Conservation (phyloP, 2,113 vertebrate species). For the Pluvianellus socialis region DNA sequence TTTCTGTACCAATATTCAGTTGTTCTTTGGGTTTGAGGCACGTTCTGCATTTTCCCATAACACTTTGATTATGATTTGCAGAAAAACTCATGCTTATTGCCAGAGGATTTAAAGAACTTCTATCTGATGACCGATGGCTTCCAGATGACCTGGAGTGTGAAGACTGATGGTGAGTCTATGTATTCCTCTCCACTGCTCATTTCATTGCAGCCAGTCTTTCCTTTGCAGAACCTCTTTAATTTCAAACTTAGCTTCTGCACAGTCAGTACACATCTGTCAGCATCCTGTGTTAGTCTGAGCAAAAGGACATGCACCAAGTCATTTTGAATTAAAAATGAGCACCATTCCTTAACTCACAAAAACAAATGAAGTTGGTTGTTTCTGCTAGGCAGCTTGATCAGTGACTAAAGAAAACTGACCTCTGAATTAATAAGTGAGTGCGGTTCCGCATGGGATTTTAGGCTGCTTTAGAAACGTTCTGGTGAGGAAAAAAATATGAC, state of each 20-base stretch:
- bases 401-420: background rate
- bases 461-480: background rate
- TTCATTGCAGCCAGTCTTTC: background rate
- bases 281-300: background rate
- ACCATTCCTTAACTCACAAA: background rate
- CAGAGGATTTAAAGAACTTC: conserved; percentile 93
- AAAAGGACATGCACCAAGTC: background rate
- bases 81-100: conserved; percentile 90
- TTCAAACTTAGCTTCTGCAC: background rate
- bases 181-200: background rate
- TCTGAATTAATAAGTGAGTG: background rate
- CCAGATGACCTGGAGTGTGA: conserved; percentile 91
- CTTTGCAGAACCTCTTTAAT: background rate
- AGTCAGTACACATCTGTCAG: background rate
- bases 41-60: background rate
- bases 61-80: conserved; percentile 56
- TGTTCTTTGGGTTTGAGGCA: background rate
- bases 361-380: background rate
- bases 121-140: conserved; percentile 94
- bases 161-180: conserved; percentile 82
- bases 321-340: background rate
- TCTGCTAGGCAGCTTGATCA: background rate
- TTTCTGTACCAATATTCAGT: background rate
- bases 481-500: background rate
- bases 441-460: background rate